These are phyloP conservation scores for Microplitis deprimator DNA, from an alignment of 2,888 invertebrate genomes.

Conservation along the genomic window DNA sequence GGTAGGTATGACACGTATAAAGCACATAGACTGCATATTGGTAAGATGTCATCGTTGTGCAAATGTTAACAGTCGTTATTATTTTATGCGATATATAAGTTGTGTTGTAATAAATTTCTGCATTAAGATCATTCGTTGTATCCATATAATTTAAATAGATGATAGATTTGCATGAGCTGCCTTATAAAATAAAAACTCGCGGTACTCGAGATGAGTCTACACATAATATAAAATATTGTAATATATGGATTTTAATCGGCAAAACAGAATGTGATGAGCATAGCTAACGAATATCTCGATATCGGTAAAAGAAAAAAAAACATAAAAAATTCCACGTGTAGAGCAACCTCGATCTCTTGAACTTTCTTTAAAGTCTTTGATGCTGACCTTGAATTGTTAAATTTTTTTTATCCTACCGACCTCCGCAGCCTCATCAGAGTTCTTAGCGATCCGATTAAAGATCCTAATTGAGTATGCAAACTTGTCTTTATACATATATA, in stretches of 20 bases:
- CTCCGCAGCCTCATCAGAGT: not conserved
- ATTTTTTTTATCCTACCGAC: slow-evolving; percentile 17
- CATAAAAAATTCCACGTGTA: slow-evolving; percentile 2
- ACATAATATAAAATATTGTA: not conserved
- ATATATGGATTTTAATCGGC: not conserved
- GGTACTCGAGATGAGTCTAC: not conserved
- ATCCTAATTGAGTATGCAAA: slow-evolving; percentile 29
- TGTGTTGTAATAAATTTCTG: not conserved
- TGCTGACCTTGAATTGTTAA: slow-evolving; percentile 27
- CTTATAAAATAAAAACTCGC: not conserved
- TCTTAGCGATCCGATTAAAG: not conserved
- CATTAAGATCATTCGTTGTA: not conserved
- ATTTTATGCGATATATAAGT: not conserved
- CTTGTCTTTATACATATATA: not conserved
- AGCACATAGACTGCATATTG: slow-evolving; percentile 26
- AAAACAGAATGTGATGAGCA: not conserved
- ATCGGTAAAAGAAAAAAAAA: not conserved
- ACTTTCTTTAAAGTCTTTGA: slow-evolving; percentile 3
- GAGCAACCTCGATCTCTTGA: slow-evolving; percentile 8
- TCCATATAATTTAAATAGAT: not conserved
- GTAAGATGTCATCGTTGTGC: slow-evolving; percentile 42
- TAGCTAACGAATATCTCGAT: not conserved
- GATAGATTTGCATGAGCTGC: not conserved
- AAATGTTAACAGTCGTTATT: slow-evolving; percentile 35
- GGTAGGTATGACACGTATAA: slow-evolving; percentile 46